These are phyloP conservation scores for Xenopus tropicalis DNA, from an alignment of 2,113 vertebrate species.

Conservation along the genomic window DNA sequence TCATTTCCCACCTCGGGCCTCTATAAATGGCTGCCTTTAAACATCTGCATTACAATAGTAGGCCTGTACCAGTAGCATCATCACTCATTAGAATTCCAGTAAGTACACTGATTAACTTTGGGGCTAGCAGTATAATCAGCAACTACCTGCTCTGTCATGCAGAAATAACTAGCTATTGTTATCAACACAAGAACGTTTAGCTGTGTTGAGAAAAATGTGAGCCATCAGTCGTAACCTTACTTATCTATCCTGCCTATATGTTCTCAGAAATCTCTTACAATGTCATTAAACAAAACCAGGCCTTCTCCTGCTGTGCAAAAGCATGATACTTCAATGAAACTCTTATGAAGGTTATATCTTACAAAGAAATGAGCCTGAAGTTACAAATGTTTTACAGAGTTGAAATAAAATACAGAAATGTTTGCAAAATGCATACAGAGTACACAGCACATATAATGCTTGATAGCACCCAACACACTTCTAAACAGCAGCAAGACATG, in stretches of 20 bases:
- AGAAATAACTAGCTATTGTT: slow-evolving; percentile 47
- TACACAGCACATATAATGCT: too few species aligned
- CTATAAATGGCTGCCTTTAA: slow-evolving; percentile 41
- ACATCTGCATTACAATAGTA: slow-evolving; percentile 26
- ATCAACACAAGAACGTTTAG: slow-evolving; percentile 36
- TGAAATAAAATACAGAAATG: too few species aligned
- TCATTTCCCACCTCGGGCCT: slow-evolving; percentile 36
- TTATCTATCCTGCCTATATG: neutral
- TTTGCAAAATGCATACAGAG: too few species aligned
- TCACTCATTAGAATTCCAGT: slow-evolving; percentile 45
- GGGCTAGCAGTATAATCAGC: slow-evolving; percentile 25
- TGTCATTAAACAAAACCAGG: neutral
- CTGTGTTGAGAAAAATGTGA: slow-evolving; percentile 10
- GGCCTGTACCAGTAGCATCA: slow-evolving; percentile 16
- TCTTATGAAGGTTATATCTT: too few species aligned
- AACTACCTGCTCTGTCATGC: slow-evolving; percentile 39
- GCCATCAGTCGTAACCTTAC: slow-evolving; percentile 24
- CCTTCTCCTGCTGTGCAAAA: too few species aligned
- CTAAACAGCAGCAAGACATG: too few species aligned
- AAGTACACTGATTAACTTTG: slow-evolving; percentile 46
- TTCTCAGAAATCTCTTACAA: neutral
- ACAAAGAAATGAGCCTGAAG: too few species aligned
- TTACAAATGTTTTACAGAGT: too few species aligned
- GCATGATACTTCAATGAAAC: too few species aligned
- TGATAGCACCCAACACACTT: too few species aligned